Conservation (phyloP, 2,113 vertebrate species). For the Dolichotis patagonum region DNA sequence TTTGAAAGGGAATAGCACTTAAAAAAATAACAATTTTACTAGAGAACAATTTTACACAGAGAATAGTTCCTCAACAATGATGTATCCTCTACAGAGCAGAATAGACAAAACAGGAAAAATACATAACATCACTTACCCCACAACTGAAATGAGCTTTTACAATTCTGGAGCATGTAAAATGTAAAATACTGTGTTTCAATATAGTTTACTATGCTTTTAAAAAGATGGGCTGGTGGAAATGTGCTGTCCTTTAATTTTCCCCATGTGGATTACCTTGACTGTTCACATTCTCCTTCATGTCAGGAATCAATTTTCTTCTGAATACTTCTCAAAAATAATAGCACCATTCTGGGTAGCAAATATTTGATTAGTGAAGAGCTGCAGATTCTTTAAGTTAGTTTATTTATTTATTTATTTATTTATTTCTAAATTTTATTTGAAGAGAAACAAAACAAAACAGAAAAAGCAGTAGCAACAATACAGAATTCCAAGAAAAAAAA, state of each 20-base stretch:
- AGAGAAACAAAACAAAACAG: no score
- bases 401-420: no score
- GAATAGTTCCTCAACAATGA: not conserved
- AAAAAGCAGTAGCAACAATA: no score
- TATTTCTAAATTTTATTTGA: no score
- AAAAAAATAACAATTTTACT: not conserved
- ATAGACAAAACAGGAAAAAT: not conserved
- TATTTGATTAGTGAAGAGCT: not conserved
- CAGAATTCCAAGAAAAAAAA: no score
- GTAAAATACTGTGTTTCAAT: not conserved
- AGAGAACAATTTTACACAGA: no score
- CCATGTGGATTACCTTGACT: not conserved
- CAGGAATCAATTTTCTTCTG: not conserved
- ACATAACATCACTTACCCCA: not conserved
- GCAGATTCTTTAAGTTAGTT: no score
- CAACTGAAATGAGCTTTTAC: not conserved
- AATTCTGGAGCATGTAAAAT: not conserved
- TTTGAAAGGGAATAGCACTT: not conserved
- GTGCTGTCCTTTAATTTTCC: not conserved
- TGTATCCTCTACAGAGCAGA: not conserved
- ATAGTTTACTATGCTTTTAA: not conserved
- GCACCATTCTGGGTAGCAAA: not conserved
- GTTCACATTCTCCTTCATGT: not conserved
- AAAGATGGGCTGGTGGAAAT: not conserved
- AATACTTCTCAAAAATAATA: not conserved